Conservation (phyloP, 2,113 vertebrate genomes). For the Syngnathus floridae region DNA sequence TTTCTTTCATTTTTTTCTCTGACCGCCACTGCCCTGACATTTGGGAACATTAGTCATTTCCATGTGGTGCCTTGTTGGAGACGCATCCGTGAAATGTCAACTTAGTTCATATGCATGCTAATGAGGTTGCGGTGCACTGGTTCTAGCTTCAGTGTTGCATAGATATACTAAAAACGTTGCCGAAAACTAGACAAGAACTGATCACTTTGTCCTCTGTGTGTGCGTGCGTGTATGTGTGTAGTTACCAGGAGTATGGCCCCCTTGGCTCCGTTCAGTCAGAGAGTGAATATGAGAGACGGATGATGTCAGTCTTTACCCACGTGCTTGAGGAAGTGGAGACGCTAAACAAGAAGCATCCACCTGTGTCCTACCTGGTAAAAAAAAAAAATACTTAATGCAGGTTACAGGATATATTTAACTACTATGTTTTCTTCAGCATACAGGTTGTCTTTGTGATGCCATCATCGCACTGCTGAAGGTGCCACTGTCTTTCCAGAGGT, state of each 20-base stretch:
- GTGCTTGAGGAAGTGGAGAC: slow-evolving; percentile 91
- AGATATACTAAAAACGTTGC: not conserved
- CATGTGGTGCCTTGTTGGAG: not conserved
- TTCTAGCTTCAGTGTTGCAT: not conserved
- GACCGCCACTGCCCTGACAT: not conserved
- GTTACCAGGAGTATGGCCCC: slow-evolving; percentile 87
- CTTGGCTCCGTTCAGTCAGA: slow-evolving; percentile 78
- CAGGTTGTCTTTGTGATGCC: slow-evolving; percentile 87
- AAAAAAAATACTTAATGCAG: no score
- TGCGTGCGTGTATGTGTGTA: slow-evolving; percentile 33
- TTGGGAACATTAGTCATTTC: slow-evolving; percentile 4
- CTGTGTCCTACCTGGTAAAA: slow-evolving; percentile 87
- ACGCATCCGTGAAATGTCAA: not conserved
- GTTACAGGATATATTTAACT: not conserved
- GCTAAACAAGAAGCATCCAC: slow-evolving; percentile 87
- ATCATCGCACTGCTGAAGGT: slow-evolving; percentile 93
- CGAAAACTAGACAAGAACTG: not conserved
- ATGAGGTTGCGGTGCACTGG: not conserved
- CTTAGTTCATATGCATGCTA: not conserved
- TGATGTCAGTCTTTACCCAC: slow-evolving; percentile 88
- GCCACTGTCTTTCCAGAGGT: slow-evolving; percentile 93
- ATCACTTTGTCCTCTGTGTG: not conserved
- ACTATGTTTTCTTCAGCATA: slow-evolving; percentile 74
- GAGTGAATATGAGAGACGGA: slow-evolving; percentile 89
- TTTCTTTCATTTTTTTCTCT: not conserved